A percentile compares a stretch with the other conserved stretches of the same genome.
Evolutionary conservation across 2,113 vertebrate genomes (phyloP).

Genomic region (Pelodiscus sinensis): DNA sequence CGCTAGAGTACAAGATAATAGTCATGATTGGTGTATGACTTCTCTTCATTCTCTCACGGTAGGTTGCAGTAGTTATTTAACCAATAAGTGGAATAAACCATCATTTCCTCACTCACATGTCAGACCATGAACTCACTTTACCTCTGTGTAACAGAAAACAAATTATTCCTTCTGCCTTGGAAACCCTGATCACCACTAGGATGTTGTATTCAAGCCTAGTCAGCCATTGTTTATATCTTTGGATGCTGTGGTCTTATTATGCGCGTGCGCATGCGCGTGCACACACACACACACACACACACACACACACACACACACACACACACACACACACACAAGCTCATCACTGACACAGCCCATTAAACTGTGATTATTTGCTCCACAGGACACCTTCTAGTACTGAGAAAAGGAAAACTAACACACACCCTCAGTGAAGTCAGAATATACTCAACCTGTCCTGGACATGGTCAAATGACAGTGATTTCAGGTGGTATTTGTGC

Average conservation of each 20-base stretch:
- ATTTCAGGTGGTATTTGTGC: background rate
- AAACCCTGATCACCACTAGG: too few species aligned
- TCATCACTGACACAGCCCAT: background rate
- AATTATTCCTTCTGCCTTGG: background rate
- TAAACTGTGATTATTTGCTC: background rate
- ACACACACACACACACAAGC: too few species aligned
- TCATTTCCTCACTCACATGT: background rate
- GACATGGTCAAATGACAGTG: background rate
- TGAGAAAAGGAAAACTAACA: background rate
- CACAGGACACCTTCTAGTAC: background rate
- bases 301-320: too few species aligned
- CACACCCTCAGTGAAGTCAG: background rate
- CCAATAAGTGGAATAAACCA: background rate
- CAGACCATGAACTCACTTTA: background rate
- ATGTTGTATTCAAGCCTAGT: background rate
- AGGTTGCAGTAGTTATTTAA: background rate
- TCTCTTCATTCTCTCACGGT: background rate
- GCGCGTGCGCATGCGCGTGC: too few species aligned
- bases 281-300: too few species aligned
- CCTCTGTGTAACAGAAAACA: background rate
- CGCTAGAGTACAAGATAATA: background rate
- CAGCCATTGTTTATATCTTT: background rate
- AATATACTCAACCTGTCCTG: background rate
- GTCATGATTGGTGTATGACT: too few species aligned
- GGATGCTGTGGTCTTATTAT: background rate